phyloP scores from a whole-genome alignment of 2,797 vertebrate species.

The Acrossocheilus fasciatus region DNA sequence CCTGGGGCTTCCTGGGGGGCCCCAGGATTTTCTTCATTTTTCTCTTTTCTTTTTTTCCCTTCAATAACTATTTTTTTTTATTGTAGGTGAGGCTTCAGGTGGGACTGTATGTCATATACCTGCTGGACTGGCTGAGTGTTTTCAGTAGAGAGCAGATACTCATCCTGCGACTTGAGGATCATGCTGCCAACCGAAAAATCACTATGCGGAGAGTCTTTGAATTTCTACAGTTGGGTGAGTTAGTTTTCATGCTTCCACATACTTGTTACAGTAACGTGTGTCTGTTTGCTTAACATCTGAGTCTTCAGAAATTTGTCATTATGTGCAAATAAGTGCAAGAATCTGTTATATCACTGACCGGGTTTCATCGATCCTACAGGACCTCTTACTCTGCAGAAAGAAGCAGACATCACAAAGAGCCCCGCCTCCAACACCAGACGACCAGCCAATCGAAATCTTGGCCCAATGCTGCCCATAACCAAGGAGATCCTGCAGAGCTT shows the following conservation, averaged over 20 bases:
- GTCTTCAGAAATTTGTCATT: not conserved
- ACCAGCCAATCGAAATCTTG: conserved; percentile 85
- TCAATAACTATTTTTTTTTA: not conserved
- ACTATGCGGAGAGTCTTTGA: conserved; percentile 88
- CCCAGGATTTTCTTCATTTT: not conserved
- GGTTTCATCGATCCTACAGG: conserved; percentile 69
- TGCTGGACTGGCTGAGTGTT: conserved; percentile 93
- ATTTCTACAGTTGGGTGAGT: conserved; percentile 87
- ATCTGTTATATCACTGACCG: not conserved
- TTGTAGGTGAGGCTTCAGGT: conserved; percentile 89
- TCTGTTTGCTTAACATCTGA: not conserved
- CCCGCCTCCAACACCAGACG: conserved; percentile 88
- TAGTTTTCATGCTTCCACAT: not conserved
- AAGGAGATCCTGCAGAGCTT: conserved; percentile 86
- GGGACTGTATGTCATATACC: conserved; percentile 89
- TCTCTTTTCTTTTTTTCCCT: not conserved
- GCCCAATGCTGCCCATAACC: conserved; percentile 90
- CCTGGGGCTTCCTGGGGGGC: not conserved
- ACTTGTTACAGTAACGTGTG: not conserved
- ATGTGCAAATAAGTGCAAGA: not conserved
- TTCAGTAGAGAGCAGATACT: conserved; percentile 89
- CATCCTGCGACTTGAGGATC: conserved; percentile 91
- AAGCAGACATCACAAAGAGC: conserved; percentile 83
- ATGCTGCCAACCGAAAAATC: conserved; percentile 83
- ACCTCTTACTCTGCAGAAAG: conserved; percentile 82